A percentile compares a stretch with the other conserved stretches of the same genome.
Conservation (phyloP, 2,113 vertebrate species). For the Oncorhynchus kisutch region DNA sequence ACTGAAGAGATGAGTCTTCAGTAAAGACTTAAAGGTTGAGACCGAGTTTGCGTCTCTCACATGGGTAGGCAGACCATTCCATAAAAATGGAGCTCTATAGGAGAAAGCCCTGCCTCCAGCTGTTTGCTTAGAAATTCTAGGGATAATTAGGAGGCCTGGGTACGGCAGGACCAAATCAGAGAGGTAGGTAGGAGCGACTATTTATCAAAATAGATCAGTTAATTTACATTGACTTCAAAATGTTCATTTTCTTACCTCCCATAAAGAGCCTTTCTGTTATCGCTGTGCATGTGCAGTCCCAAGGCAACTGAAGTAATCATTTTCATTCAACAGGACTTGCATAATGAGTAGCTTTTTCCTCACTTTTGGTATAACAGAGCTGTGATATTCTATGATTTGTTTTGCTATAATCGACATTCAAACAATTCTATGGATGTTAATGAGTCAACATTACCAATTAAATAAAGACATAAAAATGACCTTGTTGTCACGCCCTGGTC, state of each 20-base stretch:
- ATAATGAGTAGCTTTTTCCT: neutral
- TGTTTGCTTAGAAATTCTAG: too few relatives aligned
- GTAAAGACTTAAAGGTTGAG: too few relatives aligned
- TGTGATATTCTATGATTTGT: neutral
- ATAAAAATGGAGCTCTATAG: too few relatives aligned
- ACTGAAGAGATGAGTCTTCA: too few relatives aligned
- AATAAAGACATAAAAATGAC: too few relatives aligned
- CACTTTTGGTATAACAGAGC: neutral
- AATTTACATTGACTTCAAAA: neutral
- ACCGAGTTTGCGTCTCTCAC: too few relatives aligned
- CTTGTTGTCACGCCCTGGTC: too few relatives aligned
- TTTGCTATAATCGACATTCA: neutral
- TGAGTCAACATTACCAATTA: neutral
- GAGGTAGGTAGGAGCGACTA: too few relatives aligned
- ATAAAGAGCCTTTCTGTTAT: neutral
- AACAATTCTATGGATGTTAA: neutral
- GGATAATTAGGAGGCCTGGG: too few relatives aligned
- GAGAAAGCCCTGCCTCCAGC: too few relatives aligned
- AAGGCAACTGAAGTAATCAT: neutral
- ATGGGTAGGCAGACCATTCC: too few relatives aligned
- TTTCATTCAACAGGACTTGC: neutral
- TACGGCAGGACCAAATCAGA: too few relatives aligned
- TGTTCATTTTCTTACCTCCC: neutral
- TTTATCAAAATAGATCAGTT: neutral
- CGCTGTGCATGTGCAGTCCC: neutral